Evolutionary conservation across 2,888 invertebrate species (phyloP).

Genomic region (Leucoptera coffeella): DNA sequence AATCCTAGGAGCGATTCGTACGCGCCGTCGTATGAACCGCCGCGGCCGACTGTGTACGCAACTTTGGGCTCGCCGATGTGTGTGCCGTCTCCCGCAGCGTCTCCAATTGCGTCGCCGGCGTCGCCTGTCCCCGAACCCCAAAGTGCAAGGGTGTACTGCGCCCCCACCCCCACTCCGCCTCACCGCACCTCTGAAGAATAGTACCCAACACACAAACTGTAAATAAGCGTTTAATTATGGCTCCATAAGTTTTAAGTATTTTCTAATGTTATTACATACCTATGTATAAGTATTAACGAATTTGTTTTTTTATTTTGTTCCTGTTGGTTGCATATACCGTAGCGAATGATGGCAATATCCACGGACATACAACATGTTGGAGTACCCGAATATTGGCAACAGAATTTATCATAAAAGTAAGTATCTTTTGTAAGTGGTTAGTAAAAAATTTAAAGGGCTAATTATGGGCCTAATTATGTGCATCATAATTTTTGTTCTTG

Average conservation of each 20-base stretch:
- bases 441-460: too few species aligned
- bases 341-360: too few species aligned
- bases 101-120: slow-evolving; percentile 32
- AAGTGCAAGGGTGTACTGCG: slow-evolving; percentile 18
- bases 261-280: slow-evolving; percentile 36
- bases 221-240: slow-evolving; percentile 20
- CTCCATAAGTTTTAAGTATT: slow-evolving; percentile 46
- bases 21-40: slow-evolving; percentile 44
- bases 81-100: slow-evolving; percentile 30
- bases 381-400: too few species aligned
- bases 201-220: not conserved
- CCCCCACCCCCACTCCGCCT: slow-evolving; percentile 12
- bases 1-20: slow-evolving; percentile 47
- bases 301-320: slow-evolving; percentile 13
- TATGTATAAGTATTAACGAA: slow-evolving; percentile 25
- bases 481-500: too few species aligned
- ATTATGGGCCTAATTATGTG: too few species aligned
- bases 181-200: slow-evolving; percentile 14
- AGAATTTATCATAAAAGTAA: too few species aligned
- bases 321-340: too few species aligned
- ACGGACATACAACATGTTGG: too few species aligned
- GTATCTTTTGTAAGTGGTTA: too few species aligned
- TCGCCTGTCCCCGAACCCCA: slow-evolving; percentile 17
- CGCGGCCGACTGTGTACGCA: slow-evolving; percentile 43
- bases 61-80: slow-evolving; percentile 39